These are phyloP conservation scores for Microhierax caerulescens DNA, from an alignment of 2,797 vertebrate species.

Conservation along the genomic window DNA sequence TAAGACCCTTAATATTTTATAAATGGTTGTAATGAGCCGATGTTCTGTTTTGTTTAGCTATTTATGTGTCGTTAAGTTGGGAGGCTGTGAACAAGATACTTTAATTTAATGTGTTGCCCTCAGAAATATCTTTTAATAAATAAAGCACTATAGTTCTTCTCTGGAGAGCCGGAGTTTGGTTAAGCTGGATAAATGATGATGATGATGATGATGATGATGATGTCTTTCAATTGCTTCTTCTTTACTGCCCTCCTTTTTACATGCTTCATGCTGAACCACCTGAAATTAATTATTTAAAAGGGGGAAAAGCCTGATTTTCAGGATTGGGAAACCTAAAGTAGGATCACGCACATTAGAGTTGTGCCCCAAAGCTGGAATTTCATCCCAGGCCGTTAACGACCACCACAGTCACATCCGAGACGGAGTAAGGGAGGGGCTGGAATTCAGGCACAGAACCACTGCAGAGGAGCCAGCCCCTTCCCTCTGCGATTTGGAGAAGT, in stretches of 20 bases:
- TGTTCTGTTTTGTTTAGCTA: constrained; percentile 46
- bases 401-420: accelerated
- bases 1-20: constrained; percentile 74
- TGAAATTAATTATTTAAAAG: not conserved
- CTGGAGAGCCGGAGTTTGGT: not conserved
- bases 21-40: constrained; percentile 23
- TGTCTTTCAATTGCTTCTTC: not conserved
- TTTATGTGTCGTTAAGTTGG: constrained; percentile 42
- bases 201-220: not conserved
- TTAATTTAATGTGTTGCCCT: constrained; percentile 30
- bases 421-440: not conserved
- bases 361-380: not conserved
- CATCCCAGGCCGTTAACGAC: not conserved
- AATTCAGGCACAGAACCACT: not conserved
- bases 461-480: not conserved
- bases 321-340: not conserved
- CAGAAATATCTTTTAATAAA: constrained; percentile 32
- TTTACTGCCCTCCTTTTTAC: not conserved
- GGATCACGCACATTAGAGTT: not conserved
- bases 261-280: not conserved
- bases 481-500: not conserved
- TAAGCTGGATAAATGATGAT: not conserved
- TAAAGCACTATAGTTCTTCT: not conserved
- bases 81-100: constrained; percentile 18
- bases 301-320: not conserved